Conservation (phyloP, 64 coral and sea anemone species). For the Stichodactyla mertensii region DNA sequence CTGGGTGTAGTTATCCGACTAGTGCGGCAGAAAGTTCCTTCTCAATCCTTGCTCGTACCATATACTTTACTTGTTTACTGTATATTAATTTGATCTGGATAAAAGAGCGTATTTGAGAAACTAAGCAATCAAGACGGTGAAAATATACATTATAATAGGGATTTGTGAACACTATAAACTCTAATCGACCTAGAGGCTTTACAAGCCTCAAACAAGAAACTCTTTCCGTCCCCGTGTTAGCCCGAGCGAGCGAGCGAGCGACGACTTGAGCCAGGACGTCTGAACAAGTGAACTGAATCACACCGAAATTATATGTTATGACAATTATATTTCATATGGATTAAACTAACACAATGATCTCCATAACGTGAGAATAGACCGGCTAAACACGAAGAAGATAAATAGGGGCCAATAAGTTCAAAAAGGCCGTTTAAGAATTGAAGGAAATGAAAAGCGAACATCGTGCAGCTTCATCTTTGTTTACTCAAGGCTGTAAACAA, state of each 20-base stretch:
- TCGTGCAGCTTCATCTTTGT: constrained; percentile 21
- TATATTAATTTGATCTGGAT: not conserved
- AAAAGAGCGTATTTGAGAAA: not conserved
- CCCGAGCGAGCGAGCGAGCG: not conserved
- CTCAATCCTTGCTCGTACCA: not conserved
- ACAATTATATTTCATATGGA: constrained; percentile 35
- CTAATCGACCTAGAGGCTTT: not conserved
- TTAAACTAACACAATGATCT: constrained; percentile 38
- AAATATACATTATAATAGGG: not conserved
- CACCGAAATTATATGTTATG: constrained; percentile 19
- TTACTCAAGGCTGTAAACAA: constrained; percentile 23
- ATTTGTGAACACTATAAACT: not conserved
- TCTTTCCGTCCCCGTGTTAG: not conserved
- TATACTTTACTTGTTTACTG: not conserved
- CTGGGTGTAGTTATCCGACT: not conserved
- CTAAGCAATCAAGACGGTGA: not conserved
- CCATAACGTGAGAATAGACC: constrained; percentile 34
- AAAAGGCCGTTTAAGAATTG: constrained; percentile 32
- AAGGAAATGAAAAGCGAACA: constrained; percentile 32
- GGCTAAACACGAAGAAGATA: constrained; percentile 29
- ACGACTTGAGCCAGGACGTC: not conserved
- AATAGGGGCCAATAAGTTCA: constrained; percentile 30
- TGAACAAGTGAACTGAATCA: constrained; percentile 23
- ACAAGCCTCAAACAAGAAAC: not conserved
- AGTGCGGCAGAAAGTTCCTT: not conserved